Conservation (phyloP, 2,113 vertebrate genomes). For the Synchiropus splendidus region DNA sequence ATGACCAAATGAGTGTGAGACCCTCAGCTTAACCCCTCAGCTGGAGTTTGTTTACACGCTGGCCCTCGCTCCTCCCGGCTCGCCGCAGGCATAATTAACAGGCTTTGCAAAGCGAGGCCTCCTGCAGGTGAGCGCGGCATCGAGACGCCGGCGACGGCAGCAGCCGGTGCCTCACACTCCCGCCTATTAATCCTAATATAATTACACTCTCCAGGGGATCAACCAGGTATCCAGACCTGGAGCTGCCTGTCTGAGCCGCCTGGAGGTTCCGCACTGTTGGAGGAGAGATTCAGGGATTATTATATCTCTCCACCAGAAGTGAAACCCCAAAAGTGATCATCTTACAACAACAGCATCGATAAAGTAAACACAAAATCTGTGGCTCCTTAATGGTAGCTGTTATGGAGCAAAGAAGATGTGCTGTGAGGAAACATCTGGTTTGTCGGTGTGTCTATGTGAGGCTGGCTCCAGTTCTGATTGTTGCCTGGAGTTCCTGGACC, state of each 20-base stretch:
- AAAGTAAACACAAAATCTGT: slow-evolving; percentile 45
- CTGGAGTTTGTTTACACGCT: slow-evolving; percentile 29
- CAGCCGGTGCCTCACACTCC: slow-evolving; percentile 47
- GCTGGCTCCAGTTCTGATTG: too few species aligned
- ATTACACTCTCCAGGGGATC: slow-evolving; percentile 60
- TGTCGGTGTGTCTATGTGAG: too few species aligned
- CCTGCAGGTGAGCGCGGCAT: slow-evolving; percentile 32
- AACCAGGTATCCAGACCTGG: not conserved
- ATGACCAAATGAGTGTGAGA: slow-evolving; percentile 9
- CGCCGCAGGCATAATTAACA: slow-evolving; percentile 59
- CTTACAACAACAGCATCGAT: too few species aligned
- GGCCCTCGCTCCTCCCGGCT: slow-evolving; percentile 50
- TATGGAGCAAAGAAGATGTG: too few species aligned
- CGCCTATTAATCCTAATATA: slow-evolving; percentile 68
- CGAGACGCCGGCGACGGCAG: slow-evolving; percentile 30
- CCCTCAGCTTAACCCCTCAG: slow-evolving; percentile 30
- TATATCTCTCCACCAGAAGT: not conserved
- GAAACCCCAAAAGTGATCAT: too few species aligned
- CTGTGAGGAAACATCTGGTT: too few species aligned
- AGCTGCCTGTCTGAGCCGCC: not conserved
- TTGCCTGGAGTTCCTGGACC: too few species aligned
- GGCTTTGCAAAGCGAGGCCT: slow-evolving; percentile 27
- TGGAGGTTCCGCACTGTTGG: slow-evolving; percentile 15
- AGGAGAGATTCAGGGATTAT: slow-evolving; percentile 30
- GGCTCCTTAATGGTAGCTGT: too few species aligned